Evolutionary conservation across 1,140 invertebrate genomes (phyloP).

Genomic region (Brachionus plicatilis): DNA sequence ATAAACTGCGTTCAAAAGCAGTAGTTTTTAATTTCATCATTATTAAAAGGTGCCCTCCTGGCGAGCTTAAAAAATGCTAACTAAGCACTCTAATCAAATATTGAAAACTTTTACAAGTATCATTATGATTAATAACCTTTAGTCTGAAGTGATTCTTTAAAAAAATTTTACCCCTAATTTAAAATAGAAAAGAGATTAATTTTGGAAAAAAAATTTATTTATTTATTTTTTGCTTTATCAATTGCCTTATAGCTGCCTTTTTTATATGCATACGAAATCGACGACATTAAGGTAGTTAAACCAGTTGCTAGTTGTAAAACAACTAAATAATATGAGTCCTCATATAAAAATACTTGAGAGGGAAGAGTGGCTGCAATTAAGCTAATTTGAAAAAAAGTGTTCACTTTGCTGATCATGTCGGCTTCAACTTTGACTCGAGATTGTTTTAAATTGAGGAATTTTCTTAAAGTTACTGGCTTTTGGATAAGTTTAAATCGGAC

Average conservation of each 20-base stretch:
- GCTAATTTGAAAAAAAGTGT: slow-evolving; percentile 26
- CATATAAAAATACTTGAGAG: slow-evolving; percentile 5
- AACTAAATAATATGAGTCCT: not conserved
- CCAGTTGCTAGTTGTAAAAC: not conserved
- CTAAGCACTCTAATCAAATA: not conserved
- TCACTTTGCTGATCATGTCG: not conserved
- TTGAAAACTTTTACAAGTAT: not conserved
- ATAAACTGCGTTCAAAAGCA: too few species aligned
- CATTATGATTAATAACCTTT: not conserved
- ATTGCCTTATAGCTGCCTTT: slow-evolving; percentile 12
- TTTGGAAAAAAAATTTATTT: not conserved
- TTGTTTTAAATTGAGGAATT: slow-evolving; percentile 32
- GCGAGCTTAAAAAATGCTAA: too few species aligned
- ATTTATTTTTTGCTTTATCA: slow-evolving; percentile 15
- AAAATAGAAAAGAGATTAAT: not conserved
- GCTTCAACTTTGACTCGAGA: not conserved
- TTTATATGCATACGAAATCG: slow-evolving; percentile 9
- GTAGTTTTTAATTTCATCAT: too few species aligned
- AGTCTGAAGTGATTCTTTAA: not conserved
- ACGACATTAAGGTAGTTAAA: slow-evolving; percentile 1
- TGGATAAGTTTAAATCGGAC: not conserved
- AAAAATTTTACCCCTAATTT: not conserved
- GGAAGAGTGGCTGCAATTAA: slow-evolving; percentile 6
- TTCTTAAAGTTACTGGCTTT: not conserved
- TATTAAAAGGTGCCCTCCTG: too few species aligned